Percentiles rank a stretch among this genome's conserved stretches.
These are phyloP conservation scores for Melanaphis sacchari DNA, from an alignment of 1,140 invertebrate genomes.

Conservation along the genomic window DNA sequence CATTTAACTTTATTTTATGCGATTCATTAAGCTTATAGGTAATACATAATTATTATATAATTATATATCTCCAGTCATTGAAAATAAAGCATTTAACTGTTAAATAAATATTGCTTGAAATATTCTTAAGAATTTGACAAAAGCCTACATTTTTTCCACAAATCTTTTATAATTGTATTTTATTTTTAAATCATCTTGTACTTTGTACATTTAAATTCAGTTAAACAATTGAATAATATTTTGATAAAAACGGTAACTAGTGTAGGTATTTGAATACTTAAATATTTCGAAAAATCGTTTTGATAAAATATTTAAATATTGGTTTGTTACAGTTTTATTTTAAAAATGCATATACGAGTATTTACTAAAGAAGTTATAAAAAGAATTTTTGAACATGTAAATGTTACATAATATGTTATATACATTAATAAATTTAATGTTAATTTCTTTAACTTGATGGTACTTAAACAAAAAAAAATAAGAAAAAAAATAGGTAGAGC, in stretches of 20 bases:
- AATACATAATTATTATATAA: background rate
- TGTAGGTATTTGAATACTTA: too few species aligned
- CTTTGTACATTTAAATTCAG: background rate
- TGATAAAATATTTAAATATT: background rate
- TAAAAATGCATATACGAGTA: background rate
- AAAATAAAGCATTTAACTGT: background rate
- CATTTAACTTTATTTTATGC: background rate
- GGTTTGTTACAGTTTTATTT: background rate
- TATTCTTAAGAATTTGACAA: background rate
- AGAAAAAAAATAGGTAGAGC: too few species aligned
- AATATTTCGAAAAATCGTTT: background rate
- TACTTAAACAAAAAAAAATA: too few species aligned
- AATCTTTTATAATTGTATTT: background rate
- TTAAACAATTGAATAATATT: background rate
- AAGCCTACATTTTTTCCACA: background rate
- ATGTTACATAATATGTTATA: too few species aligned
- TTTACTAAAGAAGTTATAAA: background rate
- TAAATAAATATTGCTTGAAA: background rate
- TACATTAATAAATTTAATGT: too few species aligned
- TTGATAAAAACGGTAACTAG: too few species aligned
- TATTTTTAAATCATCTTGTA: background rate
- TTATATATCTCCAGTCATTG: background rate
- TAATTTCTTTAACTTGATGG: too few species aligned
- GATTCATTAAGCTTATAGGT: background rate
- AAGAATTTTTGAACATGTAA: background rate